These are phyloP conservation scores for Willisornis vidua DNA, from an alignment of 2,113 vertebrate genomes.

Conservation along the genomic window DNA sequence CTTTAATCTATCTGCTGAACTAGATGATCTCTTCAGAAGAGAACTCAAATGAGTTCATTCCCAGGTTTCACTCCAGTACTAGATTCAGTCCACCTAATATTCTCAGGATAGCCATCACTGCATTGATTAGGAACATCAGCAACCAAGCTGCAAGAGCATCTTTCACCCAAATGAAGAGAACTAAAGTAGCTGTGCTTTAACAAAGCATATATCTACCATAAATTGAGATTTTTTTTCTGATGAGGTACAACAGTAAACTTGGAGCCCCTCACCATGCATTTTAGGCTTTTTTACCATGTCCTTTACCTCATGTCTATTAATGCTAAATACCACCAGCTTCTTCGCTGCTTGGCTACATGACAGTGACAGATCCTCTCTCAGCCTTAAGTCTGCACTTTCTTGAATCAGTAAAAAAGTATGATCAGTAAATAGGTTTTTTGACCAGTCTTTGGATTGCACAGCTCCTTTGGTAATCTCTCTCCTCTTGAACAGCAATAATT, in stretches of 20 bases:
- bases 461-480: neutral
- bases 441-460: neutral
- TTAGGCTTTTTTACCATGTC: neutral
- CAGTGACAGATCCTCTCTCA: neutral
- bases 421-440: neutral
- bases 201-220: neutral
- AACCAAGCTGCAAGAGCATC: neutral
- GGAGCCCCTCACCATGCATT: neutral
- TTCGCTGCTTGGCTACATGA: neutral
- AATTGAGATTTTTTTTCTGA: neutral
- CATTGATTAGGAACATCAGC: neutral
- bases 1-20: neutral
- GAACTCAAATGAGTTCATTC: neutral
- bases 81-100: neutral
- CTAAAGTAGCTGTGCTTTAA: neutral
- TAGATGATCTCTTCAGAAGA: neutral
- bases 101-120: neutral
- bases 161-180: neutral
- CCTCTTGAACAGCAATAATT: neutral
- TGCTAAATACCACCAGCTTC: neutral
- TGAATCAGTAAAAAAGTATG: neutral
- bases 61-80: neutral
- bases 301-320: neutral
- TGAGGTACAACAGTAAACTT: neutral
- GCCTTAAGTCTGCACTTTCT: neutral